phyloP scores from a whole-genome alignment of 2,113 vertebrate genomes.

The Paraplagusia blochii region DNA sequence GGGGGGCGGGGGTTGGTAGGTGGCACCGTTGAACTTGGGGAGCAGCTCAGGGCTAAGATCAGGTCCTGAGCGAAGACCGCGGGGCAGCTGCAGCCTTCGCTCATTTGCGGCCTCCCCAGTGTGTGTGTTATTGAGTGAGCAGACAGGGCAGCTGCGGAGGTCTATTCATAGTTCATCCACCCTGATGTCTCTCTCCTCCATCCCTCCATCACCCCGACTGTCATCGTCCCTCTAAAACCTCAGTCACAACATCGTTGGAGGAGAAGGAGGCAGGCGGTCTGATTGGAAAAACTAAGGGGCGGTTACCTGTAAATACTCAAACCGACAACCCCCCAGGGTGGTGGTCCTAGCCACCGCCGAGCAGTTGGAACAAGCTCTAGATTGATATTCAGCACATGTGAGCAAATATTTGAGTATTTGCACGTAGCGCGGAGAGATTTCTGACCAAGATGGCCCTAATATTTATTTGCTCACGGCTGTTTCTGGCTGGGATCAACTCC shows the following conservation, averaged over 20 bases:
- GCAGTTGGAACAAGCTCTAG: neutral
- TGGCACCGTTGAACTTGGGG: constrained; percentile 54
- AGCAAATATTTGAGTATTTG: neutral
- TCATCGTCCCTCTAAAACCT: constrained; percentile 19
- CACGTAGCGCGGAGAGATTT: too few relatives aligned
- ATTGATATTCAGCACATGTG: neutral
- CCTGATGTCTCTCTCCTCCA: constrained; percentile 50
- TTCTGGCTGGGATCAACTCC: neutral
- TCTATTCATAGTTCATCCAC: constrained; percentile 60
- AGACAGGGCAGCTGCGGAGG: constrained; percentile 55
- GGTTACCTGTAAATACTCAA: neutral
- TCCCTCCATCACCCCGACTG: constrained; percentile 54
- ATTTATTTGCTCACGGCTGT: neutral
- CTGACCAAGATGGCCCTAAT: neutral
- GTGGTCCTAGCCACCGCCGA: neutral
- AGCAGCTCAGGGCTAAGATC: constrained; percentile 37
- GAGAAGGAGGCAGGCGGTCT: too few relatives aligned
- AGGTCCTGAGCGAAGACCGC: constrained; percentile 36
- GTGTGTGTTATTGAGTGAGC: constrained; percentile 49
- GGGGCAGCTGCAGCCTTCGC: constrained; percentile 59
- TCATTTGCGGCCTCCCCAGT: constrained; percentile 61
- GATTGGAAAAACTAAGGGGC: neutral
- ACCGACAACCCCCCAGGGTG: neutral
- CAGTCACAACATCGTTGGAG: constrained; percentile 20
- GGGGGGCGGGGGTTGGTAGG: constrained; percentile 19